These are phyloP conservation scores for Siderastrea radians DNA, from an alignment of 92 coral and sea anemone genomes.

Conservation along the genomic window DNA sequence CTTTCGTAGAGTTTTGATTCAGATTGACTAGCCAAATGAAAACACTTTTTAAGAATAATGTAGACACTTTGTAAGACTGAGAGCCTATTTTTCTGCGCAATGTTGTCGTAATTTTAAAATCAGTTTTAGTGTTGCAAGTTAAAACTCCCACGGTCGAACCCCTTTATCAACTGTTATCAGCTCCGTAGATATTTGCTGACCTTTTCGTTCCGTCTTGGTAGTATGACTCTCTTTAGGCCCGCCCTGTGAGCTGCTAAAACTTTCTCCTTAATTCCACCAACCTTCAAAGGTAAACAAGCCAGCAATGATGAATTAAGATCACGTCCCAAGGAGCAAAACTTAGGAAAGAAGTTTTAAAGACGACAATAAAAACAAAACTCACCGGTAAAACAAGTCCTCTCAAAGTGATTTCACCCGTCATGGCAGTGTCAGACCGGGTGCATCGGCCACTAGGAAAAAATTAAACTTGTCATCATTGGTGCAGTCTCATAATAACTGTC, in stretches of 20 bases:
- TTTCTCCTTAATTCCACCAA: slow-evolving; percentile 93
- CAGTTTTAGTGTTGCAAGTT: no score
- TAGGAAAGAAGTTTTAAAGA: background rate
- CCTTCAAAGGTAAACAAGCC: slow-evolving; percentile 41
- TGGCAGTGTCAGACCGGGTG: slow-evolving; percentile 87
- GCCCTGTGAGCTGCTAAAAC: slow-evolving; percentile 92
- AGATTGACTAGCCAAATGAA: no score
- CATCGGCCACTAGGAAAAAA: slow-evolving; percentile 80
- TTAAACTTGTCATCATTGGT: no score
- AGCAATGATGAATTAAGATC: background rate
- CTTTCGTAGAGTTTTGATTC: no score
- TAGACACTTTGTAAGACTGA: no score
- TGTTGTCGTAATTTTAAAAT: no score
- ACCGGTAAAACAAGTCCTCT: slow-evolving; percentile 94
- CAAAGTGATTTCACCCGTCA: slow-evolving; percentile 93
- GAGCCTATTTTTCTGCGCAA: no score
- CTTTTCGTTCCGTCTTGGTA: slow-evolving; percentile 92
- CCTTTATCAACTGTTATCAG: no score
- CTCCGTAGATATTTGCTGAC: slow-evolving; percentile 52
- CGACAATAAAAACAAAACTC: background rate
- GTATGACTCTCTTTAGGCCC: slow-evolving; percentile 84
- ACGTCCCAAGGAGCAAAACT: background rate
- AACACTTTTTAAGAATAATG: no score
- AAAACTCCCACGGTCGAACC: no score
- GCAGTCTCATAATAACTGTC: background rate